Base-by-base conservation (phyloP, 2,797 vertebrate species). In the Acrocephalus scirpaceus region DNA sequence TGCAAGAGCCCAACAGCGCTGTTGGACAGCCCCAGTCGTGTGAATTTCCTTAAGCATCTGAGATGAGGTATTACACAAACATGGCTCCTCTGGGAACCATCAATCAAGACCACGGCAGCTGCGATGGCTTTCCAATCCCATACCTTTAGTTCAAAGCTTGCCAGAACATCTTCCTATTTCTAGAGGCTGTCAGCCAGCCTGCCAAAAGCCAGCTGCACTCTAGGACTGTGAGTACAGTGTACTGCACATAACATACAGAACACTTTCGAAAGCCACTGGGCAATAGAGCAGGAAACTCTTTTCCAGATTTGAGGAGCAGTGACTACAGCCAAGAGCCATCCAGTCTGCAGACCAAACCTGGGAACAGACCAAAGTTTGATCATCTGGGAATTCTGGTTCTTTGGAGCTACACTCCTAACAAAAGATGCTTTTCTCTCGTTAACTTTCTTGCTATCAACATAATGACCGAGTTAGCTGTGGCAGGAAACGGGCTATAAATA, bases 161-260 rank as follows among this genome's bases (percentile, higher is more conserved):
- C 95, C 96, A 95, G 93, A 90, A 95, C 92, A 96, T 94, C 94
- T 95, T 93, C 95, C 94, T 93, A 85, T 86, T 94, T 88, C 87
- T 79, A 86, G 82, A 91, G 91, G 90, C 34, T 73, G 82, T 94
- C 82, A 90, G 89, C 89, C 34, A 71, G 76, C 66, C 79, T 93
- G 93, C 93, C 95, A 96, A 92, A 70, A 91, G 87, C 81, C 95
- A 96, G 85, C 92, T 92, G 95, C 26, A 17, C 73, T 84, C 79
- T 32, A 65, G 76, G 85, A 42, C 79, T 57, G 85, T 4, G 18
- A 56, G 66, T 11, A 45, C 58, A 56, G 42, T 2, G 56, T 4
- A 45, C 85, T 90, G 45, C 74, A 61, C 72, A 79, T 40, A 72
- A 38, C 5, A 57, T 5, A 74, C 57, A 29, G 32, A 83, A 78